Percentiles rank a stretch among this genome's conserved stretches.
These are phyloP conservation scores for Chrysogorgia sp. DNA, from an alignment of 92 coral and sea anemone genomes.

Conservation along the genomic window DNA sequence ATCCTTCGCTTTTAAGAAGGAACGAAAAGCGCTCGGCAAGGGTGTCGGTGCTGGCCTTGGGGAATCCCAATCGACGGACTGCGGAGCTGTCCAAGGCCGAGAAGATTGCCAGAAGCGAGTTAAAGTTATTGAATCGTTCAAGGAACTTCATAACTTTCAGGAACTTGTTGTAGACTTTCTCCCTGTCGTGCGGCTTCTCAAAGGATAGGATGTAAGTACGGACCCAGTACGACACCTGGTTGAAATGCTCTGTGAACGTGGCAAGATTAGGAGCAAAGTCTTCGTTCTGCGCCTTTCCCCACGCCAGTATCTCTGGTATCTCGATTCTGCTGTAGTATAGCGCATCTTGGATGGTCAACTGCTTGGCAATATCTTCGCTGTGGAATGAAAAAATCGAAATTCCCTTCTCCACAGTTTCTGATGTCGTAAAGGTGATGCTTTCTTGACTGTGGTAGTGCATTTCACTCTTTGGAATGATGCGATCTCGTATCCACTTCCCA, in stretches of 20 bases:
- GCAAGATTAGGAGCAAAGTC: slow-evolving; percentile 86
- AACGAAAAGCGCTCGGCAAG: slow-evolving; percentile 81
- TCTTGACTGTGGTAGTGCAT: slow-evolving; percentile 72
- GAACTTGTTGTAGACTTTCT: slow-evolving; percentile 84
- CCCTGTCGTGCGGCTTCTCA: slow-evolving; percentile 89
- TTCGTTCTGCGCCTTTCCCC: slow-evolving; percentile 99
- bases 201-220: slow-evolving; percentile 92
- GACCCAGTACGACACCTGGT: slow-evolving; percentile 97
- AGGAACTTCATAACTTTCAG: slow-evolving; percentile 96
- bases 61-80: slow-evolving; percentile 91
- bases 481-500: slow-evolving; percentile 83
- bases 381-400: slow-evolving; percentile 79
- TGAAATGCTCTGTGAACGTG: slow-evolving; percentile 92
- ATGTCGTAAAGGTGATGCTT: slow-evolving; percentile 63
- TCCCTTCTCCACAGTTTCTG: slow-evolving; percentile 38
- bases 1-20: slow-evolving; percentile 90
- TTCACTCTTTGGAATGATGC: slow-evolving; percentile 94
- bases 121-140: slow-evolving; percentile 89
- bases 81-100: slow-evolving; percentile 98
- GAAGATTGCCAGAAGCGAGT: slow-evolving; percentile 88
- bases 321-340: slow-evolving; percentile 86
- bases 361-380: slow-evolving; percentile 84
- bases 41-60: slow-evolving; percentile 78
- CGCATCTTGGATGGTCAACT: slow-evolving; percentile 88
- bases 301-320: slow-evolving; percentile 94